Evolutionary conservation across 2,797 vertebrate genomes (phyloP), one percentile per base, ranked within the genome.

Genomic region (Danio choprae): DNA sequence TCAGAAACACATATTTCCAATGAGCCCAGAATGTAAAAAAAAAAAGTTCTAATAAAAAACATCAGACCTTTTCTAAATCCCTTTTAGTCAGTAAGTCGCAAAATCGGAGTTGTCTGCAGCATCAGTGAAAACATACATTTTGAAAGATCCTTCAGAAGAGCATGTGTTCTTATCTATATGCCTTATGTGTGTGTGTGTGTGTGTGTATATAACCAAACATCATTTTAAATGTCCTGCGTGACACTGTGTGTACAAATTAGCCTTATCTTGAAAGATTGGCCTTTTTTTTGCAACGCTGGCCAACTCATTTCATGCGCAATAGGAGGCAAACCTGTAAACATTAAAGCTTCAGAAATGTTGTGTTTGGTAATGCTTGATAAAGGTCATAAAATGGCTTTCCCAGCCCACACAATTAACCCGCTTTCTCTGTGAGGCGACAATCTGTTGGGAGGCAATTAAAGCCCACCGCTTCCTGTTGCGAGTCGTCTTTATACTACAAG

Each of bases 381-480:
- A 89, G 88, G 90, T 91, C 87, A 83, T 69, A 68, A 46, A 89
- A 86, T 83, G 83, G 75, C 87, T 87, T 81, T 79, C 83, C 76
- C 64, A 77, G 86, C 87, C 87, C 82, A 87, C 87, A 89, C 89
- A 92, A 92, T 91, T 92, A 93, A 88, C 91, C 89, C 85, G 90
- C 80, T 90, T 93, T 89, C 86, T 83, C 48, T 53, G 81, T 53
- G 60, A 89, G 69, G 82, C 84, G 62, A 87, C 85, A 87, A 90
- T 93, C 91, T 93, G 83, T 86, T 76, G 91, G 90, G 91, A 94
- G 82, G 88, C 89, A 92, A 94, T 93, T 92, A 91, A 90, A 89
- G 84, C 81, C 40, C 84, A 86, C 87, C 72, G 85, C 81, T 84
- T 88, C 84, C 85, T 82, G 83, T 81, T 83, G 69, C 40, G 73